Conservation (phyloP, 2,888 invertebrate genomes). For the Eutolmus rufibarbis region DNA sequence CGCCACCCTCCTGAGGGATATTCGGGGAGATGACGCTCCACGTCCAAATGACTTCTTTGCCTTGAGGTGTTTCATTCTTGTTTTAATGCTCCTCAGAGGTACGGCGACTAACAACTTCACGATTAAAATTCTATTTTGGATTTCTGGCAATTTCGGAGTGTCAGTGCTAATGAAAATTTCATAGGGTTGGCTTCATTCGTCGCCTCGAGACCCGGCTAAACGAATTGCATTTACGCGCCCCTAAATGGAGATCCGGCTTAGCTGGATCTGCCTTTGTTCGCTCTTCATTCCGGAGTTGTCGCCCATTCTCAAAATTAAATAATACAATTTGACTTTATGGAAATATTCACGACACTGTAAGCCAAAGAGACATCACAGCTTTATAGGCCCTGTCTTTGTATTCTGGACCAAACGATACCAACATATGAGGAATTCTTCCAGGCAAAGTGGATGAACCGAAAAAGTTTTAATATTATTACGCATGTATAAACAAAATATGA, state of each 20-base stretch:
- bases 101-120: conserved; percentile 30
- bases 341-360: not conserved
- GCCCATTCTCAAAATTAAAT: not conserved
- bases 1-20: conserved; percentile 24
- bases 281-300: not conserved
- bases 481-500: no score
- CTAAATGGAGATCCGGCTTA: not conserved
- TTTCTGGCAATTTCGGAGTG: conserved; percentile 46
- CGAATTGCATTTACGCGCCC: conserved; percentile 2
- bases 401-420: not conserved
- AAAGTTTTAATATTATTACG: no score
- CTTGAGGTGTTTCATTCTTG: conserved; percentile 45
- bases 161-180: conserved; percentile 44
- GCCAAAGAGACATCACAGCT: not conserved
- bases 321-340: not conserved
- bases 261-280: not conserved
- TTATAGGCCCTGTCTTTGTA: not conserved
- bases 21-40: conserved; percentile 17
- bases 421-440: not conserved
- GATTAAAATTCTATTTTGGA: conserved; percentile 48
- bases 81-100: conserved; percentile 40
- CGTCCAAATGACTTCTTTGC: conserved; percentile 46
- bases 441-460: not conserved
- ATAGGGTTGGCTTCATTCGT: conserved; percentile 23
- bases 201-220: not conserved